Conservation (phyloP, 2,797 vertebrate species). For the Paedocypris micromegethes region DNA sequence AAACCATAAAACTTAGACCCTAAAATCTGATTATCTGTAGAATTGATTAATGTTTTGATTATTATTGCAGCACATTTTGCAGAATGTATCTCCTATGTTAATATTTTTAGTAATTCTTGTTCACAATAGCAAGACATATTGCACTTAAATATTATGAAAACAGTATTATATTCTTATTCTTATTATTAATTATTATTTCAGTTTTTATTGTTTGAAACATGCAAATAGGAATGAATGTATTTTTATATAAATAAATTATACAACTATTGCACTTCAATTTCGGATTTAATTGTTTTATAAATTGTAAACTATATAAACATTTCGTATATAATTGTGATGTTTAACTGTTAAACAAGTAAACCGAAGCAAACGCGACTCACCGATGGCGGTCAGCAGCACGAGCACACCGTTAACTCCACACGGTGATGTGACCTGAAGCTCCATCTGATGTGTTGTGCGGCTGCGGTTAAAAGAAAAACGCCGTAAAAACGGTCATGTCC, state of each 20-base stretch:
- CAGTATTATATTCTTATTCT: too few species aligned
- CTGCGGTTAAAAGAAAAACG: not conserved
- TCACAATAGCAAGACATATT: too few species aligned
- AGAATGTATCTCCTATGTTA: too few species aligned
- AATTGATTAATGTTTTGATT: too few species aligned
- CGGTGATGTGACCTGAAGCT: conserved; percentile 26
- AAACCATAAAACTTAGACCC: too few species aligned
- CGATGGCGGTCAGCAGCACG: conserved; percentile 12
- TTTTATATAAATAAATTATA: too few species aligned
- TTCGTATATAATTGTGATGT: not conserved
- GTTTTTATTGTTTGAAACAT: not conserved
- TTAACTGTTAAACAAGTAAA: not conserved
- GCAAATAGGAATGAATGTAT: too few species aligned
- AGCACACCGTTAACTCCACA: conserved; percentile 24
- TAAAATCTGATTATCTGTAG: too few species aligned
- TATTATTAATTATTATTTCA: not conserved
- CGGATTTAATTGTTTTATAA: not conserved
- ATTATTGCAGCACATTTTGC: too few species aligned
- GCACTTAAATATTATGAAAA: too few species aligned
- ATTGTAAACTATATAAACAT: not conserved
- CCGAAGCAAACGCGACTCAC: conserved; percentile 37
- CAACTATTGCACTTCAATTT: too few species aligned
- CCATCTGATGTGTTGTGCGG: conserved; percentile 14
- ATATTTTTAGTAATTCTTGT: too few species aligned
- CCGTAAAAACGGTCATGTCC: not conserved